Percentiles rank a stretch among this genome's conserved stretches.
These are phyloP conservation scores for Hirudinaria manillensis DNA, from an alignment of 2,888 invertebrate species.

Conservation along the genomic window DNA sequence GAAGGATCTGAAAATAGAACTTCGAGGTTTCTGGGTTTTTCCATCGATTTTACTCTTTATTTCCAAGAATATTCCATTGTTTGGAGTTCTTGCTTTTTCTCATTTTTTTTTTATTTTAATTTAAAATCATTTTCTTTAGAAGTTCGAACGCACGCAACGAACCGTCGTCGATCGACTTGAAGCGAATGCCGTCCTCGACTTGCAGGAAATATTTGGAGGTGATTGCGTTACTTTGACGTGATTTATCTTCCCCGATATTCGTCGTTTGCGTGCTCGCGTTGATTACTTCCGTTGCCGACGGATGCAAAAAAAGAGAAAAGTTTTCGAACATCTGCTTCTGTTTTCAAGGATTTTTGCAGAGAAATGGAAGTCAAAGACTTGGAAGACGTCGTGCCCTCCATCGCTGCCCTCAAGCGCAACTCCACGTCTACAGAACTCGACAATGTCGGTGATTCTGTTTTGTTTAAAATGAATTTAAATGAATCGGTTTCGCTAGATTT, in stretches of 20 bases:
- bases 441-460: not conserved
- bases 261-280: too few species aligned
- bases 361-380: constrained; percentile 21
- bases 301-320: too few species aligned
- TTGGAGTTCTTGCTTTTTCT: too few species aligned
- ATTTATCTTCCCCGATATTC: not conserved
- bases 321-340: not conserved
- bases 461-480: not conserved
- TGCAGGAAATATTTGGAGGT: constrained; percentile 24
- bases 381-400: constrained; percentile 17
- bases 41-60: too few species aligned
- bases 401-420: not conserved
- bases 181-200: not conserved
- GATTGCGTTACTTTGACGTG: not conserved
- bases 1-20: too few species aligned
- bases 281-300: too few species aligned
- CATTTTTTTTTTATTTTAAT: too few species aligned
- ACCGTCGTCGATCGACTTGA: constrained; percentile 5
- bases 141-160: not conserved
- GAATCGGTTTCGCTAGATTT: too few species aligned
- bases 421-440: constrained; percentile 18
- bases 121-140: too few species aligned
- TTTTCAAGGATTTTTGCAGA: constrained; percentile 17
- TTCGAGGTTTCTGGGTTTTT: too few species aligned
- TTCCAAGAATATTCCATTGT: too few species aligned